Evolutionary conservation across 1,140 invertebrate species (phyloP).

Genomic region (Drosophila seguyi): DNA sequence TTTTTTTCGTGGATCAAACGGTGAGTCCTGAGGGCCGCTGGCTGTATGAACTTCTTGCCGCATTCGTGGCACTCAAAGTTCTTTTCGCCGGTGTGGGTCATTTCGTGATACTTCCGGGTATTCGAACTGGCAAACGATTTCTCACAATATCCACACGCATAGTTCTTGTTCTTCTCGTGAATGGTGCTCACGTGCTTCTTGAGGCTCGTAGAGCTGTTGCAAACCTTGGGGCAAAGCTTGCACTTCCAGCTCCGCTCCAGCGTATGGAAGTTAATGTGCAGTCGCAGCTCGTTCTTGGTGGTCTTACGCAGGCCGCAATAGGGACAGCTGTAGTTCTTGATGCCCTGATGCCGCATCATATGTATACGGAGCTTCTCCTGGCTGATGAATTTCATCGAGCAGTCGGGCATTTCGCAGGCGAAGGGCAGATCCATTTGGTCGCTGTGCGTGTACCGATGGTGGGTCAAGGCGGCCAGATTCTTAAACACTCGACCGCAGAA

Average conservation of each 20-base stretch:
- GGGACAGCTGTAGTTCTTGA: slow-evolving; percentile 78
- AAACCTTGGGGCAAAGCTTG: slow-evolving; percentile 66
- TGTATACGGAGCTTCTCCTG: slow-evolving; percentile 72
- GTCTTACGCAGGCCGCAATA: slow-evolving; percentile 76
- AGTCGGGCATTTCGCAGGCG: slow-evolving; percentile 56
- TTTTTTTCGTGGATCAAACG: slow-evolving; percentile 55
- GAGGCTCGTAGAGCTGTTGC: slow-evolving; percentile 71
- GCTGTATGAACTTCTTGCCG: slow-evolving; percentile 69
- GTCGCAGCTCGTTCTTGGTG: slow-evolving; percentile 72
- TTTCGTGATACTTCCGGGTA: slow-evolving; percentile 78
- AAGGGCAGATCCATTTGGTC: slow-evolving; percentile 58
- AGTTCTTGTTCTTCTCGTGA: slow-evolving; percentile 66
- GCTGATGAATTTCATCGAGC: slow-evolving; percentile 54
- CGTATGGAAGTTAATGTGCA: slow-evolving; percentile 79
- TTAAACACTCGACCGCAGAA: slow-evolving; percentile 71
- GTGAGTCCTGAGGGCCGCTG: slow-evolving; percentile 71
- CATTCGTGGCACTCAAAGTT: slow-evolving; percentile 68
- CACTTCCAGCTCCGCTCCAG: slow-evolving; percentile 73
- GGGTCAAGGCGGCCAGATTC: slow-evolving; percentile 58
- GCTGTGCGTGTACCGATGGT: slow-evolving; percentile 67
- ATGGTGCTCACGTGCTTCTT: slow-evolving; percentile 72
- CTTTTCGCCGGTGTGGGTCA: slow-evolving; percentile 86
- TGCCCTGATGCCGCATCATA: slow-evolving; percentile 75
- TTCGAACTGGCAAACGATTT: slow-evolving; percentile 70
- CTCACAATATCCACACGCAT: slow-evolving; percentile 71